Evolutionary conservation across 2,888 invertebrate species (phyloP), one percentile per base, ranked within the genome.

Genomic region (Lomographa bimaculata): DNA sequence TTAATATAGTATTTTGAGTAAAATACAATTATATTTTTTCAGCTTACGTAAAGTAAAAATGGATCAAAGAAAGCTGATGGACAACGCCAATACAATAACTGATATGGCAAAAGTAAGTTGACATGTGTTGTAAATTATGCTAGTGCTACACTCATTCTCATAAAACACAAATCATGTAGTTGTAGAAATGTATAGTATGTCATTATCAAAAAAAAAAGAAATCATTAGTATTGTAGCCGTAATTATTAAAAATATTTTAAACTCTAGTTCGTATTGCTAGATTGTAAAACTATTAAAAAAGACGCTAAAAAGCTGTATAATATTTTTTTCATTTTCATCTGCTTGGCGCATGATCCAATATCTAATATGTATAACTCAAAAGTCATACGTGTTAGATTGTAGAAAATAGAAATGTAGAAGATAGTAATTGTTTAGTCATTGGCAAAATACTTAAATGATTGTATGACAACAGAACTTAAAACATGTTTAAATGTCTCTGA

Each of bases 21-120:
- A 25, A 7, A 12, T 25, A 8, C 7, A 17, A 9, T 10, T 17
- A 7, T 17, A 9, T 10, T 7, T 29, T 90, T 90, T 47, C 82
- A 99, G 99, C 82, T 94, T 99, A 89, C 92, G 99, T 75, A 98
- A 99, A 92, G 98, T 99, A 50, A 99, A 99, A 92, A 98, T 99
- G 97, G 99, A 99, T 91, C 99, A 99, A 91, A 93, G 99, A 79
- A 99, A 99, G 90, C 90, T 99, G 65, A 97, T 98, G 95, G 99
- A 99, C 84, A 99, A 99, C 79, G 98, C 98, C 60, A 98, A 98
- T 74, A 99, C 99, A 44, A 96, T 99, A 82, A 98, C 98, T 45
- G 99, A 99, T 80, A 98, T 99, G 97, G 99, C 99, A 68, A 99
- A 99, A 95, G 99, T 99, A 93, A 90, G 85, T 80, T 43, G 47